Base-by-base conservation (phyloP, 2,797 vertebrate genomes). In the Rousettus madagascariensis region DNA sequence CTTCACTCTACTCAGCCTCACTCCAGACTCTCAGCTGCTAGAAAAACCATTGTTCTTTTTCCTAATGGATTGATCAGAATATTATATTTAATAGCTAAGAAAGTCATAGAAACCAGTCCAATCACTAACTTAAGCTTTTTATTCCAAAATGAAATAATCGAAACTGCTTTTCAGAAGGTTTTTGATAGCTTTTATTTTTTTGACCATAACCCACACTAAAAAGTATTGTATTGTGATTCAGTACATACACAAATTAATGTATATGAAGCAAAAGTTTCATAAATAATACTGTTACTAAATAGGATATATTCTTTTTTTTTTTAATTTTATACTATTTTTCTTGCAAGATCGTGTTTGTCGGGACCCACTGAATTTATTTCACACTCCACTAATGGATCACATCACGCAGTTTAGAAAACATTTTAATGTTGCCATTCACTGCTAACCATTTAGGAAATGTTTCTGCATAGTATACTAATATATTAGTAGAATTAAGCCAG, bases 91-190 rank as follows among this genome's bases (percentile, higher is more conserved):
- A 77, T 83, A 68, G 43, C 63, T 80, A 65, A 20, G 43, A 78
- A 84, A 85, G 38, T 92, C 71, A 36, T 17, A 75, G 15, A 83
- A 80, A n/a, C 30, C 65, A 79, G 49, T 49, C 28, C 36, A 91
- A 16, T 57, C 43, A 94, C 77, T 63, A 28, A 87, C 57, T 36
- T 77, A 84, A 93, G 8, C 71, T 79, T 95, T 93, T 80, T 41
- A 85, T 75, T 33, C 66, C 71, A 85, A 91, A 86, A 87, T 83
- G 49, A 90, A 75, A 63, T 80, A 68, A 83, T 74, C 75, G 41
- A 86, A 90, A 78, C 19, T 86, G 33, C 38, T 83, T 83, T 95
- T 71, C n/a, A 78, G 68, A 77, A 78, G 20, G 46, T 22, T 88
- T 87, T 51, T 82, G 24, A 80, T 92, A 7, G 28, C 66, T 53